A percentile compares a stretch with the other conserved stretches of the same genome.
phyloP scores from a whole-genome alignment of 2,113 vertebrate species.

The Tamias sibiricus region DNA sequence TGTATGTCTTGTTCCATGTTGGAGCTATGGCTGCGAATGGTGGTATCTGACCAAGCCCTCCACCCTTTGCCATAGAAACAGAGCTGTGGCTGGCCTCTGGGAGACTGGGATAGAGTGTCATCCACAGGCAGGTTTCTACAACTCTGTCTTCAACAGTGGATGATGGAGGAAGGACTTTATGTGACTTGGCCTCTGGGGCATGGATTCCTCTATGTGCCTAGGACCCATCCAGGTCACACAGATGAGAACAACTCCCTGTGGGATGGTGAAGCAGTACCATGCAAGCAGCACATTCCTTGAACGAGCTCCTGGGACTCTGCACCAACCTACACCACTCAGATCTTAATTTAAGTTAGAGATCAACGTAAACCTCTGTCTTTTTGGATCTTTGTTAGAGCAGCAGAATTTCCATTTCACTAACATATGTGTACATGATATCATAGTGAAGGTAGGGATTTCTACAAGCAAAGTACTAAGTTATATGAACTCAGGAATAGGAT shows the following conservation, averaged over 20 bases:
- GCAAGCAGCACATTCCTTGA: fast-evolving
- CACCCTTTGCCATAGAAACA: not conserved
- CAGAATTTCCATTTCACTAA: not conserved
- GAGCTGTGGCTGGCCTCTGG: not conserved
- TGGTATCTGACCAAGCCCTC: not conserved
- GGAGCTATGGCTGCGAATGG: not conserved
- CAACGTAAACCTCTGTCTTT: not conserved
- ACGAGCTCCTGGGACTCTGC: not conserved
- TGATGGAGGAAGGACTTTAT: not conserved
- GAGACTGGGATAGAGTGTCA: not conserved
- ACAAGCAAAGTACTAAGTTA: not conserved
- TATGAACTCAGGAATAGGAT: not conserved
- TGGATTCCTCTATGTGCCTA: not conserved
- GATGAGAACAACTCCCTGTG: not conserved
- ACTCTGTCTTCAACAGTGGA: not conserved
- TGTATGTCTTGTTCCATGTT: not conserved
- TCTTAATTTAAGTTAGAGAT: not conserved
- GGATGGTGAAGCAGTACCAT: no score
- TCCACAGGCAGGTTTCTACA: not conserved
- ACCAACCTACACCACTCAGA: not conserved
- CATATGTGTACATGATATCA: not conserved
- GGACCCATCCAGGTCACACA: not conserved
- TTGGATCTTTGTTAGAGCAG: not conserved
- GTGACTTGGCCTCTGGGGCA: not conserved
- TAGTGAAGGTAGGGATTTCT: not conserved